Percentiles rank a stretch among this genome's conserved stretches.
These are phyloP conservation scores for Melipona quadrifasciata DNA, from an alignment of 1,140 invertebrate species.

Conservation along the genomic window DNA sequence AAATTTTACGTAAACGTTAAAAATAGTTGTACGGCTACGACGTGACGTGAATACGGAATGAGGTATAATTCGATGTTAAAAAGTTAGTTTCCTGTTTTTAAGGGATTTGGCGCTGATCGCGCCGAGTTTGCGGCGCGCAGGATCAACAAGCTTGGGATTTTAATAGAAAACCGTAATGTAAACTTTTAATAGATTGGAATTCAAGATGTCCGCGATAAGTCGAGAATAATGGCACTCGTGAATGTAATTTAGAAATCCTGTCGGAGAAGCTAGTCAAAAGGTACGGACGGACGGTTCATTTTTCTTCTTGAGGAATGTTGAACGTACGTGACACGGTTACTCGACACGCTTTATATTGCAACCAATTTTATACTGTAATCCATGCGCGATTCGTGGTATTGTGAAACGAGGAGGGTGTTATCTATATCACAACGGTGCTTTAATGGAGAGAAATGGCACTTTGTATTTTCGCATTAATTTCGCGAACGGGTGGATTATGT, in stretches of 20 bases:
- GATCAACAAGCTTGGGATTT: not conserved
- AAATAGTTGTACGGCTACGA: not conserved
- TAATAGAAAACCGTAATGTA: not conserved
- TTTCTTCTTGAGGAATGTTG: slow-evolving; percentile 40
- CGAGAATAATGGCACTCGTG: slow-evolving; percentile 8
- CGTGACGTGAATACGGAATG: too few relatives aligned
- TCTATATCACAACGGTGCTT: not conserved
- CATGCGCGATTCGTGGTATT: not conserved
- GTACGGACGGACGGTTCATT: slow-evolving; percentile 26
- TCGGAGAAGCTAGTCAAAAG: slow-evolving; percentile 21
- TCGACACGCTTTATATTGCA: slow-evolving; percentile 24
- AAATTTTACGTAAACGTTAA: not conserved
- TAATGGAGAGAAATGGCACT: not conserved
- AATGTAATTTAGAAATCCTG: slow-evolving; percentile 20
- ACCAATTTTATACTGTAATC: slow-evolving; percentile 6
- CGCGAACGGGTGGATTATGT: not conserved
- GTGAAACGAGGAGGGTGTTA: not conserved
- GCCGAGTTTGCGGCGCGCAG: not conserved
- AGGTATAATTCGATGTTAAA: not conserved
- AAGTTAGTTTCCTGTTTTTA: not conserved
- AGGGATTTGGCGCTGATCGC: not conserved
- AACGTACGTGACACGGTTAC: slow-evolving; percentile 46
- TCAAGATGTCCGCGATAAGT: slow-evolving; percentile 6
- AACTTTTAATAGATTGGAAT: slow-evolving; percentile 2
- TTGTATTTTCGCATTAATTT: not conserved